A percentile compares a stretch with the other conserved stretches of the same genome.
Evolutionary conservation across 2,888 invertebrate species (phyloP).

Genomic region (Coelinius sp.): DNA sequence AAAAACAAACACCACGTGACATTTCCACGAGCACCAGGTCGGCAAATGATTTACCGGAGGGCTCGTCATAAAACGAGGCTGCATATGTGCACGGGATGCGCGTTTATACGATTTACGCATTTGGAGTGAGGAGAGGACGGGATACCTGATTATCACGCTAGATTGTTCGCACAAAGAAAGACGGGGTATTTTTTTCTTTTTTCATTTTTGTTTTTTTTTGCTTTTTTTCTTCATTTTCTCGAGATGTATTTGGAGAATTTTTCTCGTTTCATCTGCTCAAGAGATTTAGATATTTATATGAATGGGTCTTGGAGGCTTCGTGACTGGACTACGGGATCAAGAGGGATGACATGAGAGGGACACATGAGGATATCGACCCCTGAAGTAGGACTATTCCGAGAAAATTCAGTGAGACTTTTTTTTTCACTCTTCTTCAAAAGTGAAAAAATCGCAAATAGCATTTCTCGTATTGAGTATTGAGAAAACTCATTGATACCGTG

Average conservation of each 20-base stretch:
- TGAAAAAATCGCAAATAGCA: too few species aligned
- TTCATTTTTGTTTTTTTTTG: too few species aligned
- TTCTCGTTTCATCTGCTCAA: slow-evolving; percentile 40
- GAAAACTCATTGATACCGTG: too few species aligned
- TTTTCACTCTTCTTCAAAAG: too few species aligned
- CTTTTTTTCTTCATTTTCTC: too few species aligned
- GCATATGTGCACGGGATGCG: slow-evolving; percentile 35
- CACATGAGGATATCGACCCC: neutral
- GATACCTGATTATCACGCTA: slow-evolving; percentile 67
- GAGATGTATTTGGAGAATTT: neutral
- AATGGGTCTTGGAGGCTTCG: slow-evolving; percentile 48
- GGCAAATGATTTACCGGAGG: slow-evolving; percentile 66
- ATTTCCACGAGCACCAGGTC: slow-evolving; percentile 57
- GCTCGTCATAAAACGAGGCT: slow-evolving; percentile 65
- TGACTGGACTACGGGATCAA: slow-evolving; percentile 58
- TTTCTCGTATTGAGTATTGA: too few species aligned
- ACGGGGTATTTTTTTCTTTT: slow-evolving; percentile 29
- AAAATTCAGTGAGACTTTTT: neutral
- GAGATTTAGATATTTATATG: slow-evolving; percentile 49
- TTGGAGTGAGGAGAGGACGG: slow-evolving; percentile 57
- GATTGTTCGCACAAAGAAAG: slow-evolving; percentile 64
- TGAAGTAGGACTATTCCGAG: neutral
- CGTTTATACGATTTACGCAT: slow-evolving; percentile 33
- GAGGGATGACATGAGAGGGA: slow-evolving; percentile 10
- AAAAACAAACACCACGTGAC: slow-evolving; percentile 50